Conservation (phyloP, 2,888 invertebrate genomes). For the Microplitis manilae region DNA sequence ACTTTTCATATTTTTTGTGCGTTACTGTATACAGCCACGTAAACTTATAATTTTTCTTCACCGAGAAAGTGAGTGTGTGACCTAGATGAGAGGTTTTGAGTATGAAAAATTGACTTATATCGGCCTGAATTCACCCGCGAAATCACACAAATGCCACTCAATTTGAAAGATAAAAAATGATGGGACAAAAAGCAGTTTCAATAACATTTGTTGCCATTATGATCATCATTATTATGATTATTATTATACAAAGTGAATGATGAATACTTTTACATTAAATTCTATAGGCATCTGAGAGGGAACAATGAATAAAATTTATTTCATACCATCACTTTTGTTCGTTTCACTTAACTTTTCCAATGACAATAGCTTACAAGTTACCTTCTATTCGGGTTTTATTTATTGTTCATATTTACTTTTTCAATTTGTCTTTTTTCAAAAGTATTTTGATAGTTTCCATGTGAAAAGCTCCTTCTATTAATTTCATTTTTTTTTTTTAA, state of each 20-base stretch:
- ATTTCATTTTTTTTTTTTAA: neutral
- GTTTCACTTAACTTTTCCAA: neutral
- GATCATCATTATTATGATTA: neutral
- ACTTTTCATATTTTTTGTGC: neutral
- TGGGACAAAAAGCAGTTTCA: neutral
- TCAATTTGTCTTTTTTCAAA: neutral
- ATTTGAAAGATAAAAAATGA: neutral
- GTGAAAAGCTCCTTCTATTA: neutral
- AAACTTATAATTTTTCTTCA: neutral
- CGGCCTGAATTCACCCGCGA: neutral
- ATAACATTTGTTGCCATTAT: neutral
- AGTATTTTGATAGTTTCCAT: neutral
- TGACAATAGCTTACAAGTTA: neutral
- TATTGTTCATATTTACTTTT: neutral
- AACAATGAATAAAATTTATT: neutral
- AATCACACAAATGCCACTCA: conserved; percentile 1
- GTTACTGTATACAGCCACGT: neutral
- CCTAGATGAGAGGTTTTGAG: neutral
- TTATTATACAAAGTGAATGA: neutral
- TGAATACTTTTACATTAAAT: neutral
- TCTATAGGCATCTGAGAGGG: neutral
- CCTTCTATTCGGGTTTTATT: neutral
- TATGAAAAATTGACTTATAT: neutral
- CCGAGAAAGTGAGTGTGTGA: neutral
- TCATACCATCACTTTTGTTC: neutral